Evolutionary conservation across 2,113 vertebrate genomes (phyloP).

Genomic region (Poeciliopsis retropinna): DNA sequence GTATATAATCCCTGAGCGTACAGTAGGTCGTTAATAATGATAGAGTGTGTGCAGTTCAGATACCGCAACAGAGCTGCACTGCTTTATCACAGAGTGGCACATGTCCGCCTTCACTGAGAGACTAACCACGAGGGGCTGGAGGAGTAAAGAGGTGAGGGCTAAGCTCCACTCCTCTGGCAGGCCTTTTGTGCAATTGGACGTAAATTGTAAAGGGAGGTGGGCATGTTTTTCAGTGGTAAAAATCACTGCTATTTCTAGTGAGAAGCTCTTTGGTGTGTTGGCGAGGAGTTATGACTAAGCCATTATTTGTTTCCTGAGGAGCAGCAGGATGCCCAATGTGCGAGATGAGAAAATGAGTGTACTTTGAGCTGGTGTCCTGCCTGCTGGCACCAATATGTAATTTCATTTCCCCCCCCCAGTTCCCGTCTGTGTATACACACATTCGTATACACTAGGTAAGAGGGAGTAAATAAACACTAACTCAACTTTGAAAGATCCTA

Average conservation of each 20-base stretch:
- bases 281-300: constrained; percentile 71
- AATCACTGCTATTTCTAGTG: constrained; percentile 69
- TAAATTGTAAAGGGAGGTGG: constrained; percentile 52
- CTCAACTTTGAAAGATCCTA: constrained; percentile 22
- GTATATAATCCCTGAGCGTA: constrained; percentile 11
- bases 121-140: constrained; percentile 6
- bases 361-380: constrained; percentile 58
- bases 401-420: constrained; percentile 26
- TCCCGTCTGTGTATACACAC: background rate
- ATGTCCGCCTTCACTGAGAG: constrained; percentile 11
- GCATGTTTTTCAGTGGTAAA: constrained; percentile 51
- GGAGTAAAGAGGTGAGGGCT: constrained; percentile 41
- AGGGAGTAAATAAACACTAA: constrained; percentile 6
- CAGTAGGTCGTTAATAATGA: background rate
- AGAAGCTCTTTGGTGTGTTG: constrained; percentile 61
- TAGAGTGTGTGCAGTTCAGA: constrained; percentile 3
- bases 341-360: constrained; percentile 74
- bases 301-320: constrained; percentile 74
- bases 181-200: constrained; percentile 45
- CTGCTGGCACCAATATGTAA: constrained; percentile 55
- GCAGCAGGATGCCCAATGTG: constrained; percentile 73
- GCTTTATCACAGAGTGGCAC: constrained; percentile 27
- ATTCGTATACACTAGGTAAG: constrained; percentile 1
- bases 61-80: constrained; percentile 12
- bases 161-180: constrained; percentile 43